A percentile compares a stretch with the other conserved stretches of the same genome.
phyloP scores from a whole-genome alignment of 2,888 invertebrate species.

The Drosophila nigricruria region DNA sequence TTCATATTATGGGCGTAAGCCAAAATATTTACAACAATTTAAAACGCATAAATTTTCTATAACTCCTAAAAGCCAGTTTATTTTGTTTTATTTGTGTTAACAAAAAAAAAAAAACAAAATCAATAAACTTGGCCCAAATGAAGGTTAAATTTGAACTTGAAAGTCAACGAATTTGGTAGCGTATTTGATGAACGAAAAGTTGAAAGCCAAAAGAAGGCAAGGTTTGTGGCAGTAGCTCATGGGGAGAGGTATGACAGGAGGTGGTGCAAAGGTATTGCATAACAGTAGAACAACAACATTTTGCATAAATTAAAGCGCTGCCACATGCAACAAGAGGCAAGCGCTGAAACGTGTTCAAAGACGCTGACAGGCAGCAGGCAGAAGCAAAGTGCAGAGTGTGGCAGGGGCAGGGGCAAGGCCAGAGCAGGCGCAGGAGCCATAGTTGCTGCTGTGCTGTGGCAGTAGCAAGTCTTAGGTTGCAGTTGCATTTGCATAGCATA shows the following conservation, averaged over 20 bases:
- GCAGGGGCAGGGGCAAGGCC: constrained; percentile 23
- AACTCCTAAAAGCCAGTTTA: constrained; percentile 7
- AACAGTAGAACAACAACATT: constrained; percentile 64
- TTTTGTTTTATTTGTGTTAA: neutral
- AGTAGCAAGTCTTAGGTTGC: constrained; percentile 14
- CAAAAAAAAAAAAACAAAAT: constrained; percentile 34
- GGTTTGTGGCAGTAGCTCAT: neutral
- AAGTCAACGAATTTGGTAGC: constrained; percentile 19
- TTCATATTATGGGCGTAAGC: constrained; percentile 15
- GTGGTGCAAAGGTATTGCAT: constrained; percentile 40
- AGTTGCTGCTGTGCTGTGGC: neutral
- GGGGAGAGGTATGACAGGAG: neutral
- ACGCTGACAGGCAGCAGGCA: constrained; percentile 59
- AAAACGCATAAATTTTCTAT: constrained; percentile 28
- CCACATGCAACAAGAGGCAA: constrained; percentile 72
- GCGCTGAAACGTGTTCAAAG: constrained; percentile 72
- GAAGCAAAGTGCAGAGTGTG: constrained; percentile 27
- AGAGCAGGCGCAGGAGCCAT: neutral
- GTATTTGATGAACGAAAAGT: constrained; percentile 17
- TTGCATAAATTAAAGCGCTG: constrained; percentile 79
- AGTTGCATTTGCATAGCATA: constrained; percentile 54
- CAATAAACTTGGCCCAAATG: constrained; percentile 54
- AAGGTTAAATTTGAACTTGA: constrained; percentile 51
- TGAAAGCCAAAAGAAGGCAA: constrained; percentile 1
- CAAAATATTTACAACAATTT: constrained; percentile 33